A percentile compares a stretch with the other conserved stretches of the same genome.
These are phyloP conservation scores for Stigmatopora argus DNA, from an alignment of 2,113 vertebrate species.

Conservation along the genomic window DNA sequence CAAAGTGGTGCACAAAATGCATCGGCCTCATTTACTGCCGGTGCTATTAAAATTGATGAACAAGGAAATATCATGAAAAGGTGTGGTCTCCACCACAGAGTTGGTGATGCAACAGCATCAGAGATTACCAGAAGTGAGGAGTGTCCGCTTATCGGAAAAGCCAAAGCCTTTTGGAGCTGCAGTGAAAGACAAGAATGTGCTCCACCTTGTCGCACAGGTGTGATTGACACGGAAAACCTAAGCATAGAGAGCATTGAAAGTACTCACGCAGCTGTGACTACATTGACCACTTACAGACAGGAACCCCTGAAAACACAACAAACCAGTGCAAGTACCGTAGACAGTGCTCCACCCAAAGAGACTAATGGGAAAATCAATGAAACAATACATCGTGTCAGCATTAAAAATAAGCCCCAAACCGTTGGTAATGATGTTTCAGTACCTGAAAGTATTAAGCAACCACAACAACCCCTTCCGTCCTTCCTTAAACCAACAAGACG, in stretches of 20 bases:
- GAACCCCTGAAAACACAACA: conserved; percentile 26
- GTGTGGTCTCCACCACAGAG: conserved; percentile 24
- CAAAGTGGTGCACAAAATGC: conserved; percentile 60
- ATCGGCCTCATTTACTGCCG: conserved; percentile 58
- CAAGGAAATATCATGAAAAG: conserved; percentile 82
- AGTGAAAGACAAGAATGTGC: conserved; percentile 61
- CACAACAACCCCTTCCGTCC: conserved; percentile 35
- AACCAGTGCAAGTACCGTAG: conserved; percentile 10
- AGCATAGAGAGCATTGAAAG: conserved; percentile 27
- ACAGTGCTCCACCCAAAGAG: conserved; percentile 21
- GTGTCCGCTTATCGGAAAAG: conserved; percentile 67
- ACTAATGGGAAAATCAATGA: conserved; percentile 11
- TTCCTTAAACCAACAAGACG: conserved; percentile 80
- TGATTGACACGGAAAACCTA: conserved; percentile 43
- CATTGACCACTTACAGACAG: conserved; percentile 26
- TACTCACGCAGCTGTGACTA: conserved; percentile 28
- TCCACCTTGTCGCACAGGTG: conserved; percentile 21
- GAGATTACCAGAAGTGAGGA: conserved; percentile 40
- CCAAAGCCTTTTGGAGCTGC: conserved; percentile 82
- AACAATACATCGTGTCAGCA: conserved; percentile 16
- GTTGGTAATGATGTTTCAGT: conserved; percentile 38
- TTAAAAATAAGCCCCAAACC: conserved; percentile 20
- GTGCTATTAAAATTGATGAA: conserved; percentile 91
- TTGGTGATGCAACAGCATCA: conserved; percentile 21
- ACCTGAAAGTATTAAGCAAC: conserved; percentile 37